Evolutionary conservation across 1,140 invertebrate species (phyloP), one percentile per base, ranked within the genome.

Genomic region (Acromyrmex heyeri): DNA sequence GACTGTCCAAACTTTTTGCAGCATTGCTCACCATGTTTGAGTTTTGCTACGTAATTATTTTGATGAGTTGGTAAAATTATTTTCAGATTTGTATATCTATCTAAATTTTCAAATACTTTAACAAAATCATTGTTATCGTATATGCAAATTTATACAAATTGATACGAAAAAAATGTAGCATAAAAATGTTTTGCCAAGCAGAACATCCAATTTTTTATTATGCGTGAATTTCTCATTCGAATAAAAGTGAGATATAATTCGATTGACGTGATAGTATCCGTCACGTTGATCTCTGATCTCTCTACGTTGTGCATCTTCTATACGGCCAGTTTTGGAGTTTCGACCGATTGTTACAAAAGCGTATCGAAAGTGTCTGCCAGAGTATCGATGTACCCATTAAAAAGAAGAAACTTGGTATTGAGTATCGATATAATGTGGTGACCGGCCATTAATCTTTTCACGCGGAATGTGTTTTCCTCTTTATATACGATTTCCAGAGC

Each of bases 311-410:
- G 57, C 61, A 75, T 89, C 50, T 64, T 55, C 21, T 34, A 5
- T 38, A 27, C 3, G 16, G 16, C 8, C 16, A 48, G 44, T 89
- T 88, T 88, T 88, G 83, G 65, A 72, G 72, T 30, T 77, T 89
- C 59, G 77, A 82, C 85, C 81, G 34, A 89, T 90, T 86, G 87
- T 77, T 85, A 87, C 87, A 89, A 89, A 89, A 89, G 77, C 75
- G 38, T 90, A 77, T 61, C 50, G 53, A 38, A 82, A 70, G 30
- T 44, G 57, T 30, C n/a, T 61, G 64, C 70, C 62, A 21, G 57
- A 24, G 57, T 87, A 87, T 90, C 83, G 88, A 73, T 30, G 21
- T 87, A 87, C 62, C 88, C 73, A 89, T 90, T 90, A 90, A 89
- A 89, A 87, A 59, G 62, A 77, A 88, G 62, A 87, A n/a, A 85